These are phyloP conservation scores for Xerus inauris DNA, from an alignment of 2,113 vertebrate genomes.

Conservation along the genomic window DNA sequence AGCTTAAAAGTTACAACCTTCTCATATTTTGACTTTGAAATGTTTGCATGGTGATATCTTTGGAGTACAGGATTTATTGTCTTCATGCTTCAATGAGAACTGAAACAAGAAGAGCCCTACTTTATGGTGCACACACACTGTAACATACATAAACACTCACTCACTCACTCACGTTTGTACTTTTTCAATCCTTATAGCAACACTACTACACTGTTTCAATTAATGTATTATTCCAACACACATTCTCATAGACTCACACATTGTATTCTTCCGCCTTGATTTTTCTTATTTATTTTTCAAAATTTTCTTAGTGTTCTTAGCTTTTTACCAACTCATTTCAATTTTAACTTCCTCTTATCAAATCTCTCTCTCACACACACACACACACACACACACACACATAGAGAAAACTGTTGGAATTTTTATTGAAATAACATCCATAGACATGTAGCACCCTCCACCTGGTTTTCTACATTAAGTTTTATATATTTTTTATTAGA, in stretches of 20 bases:
- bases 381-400: background rate
- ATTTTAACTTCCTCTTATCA: constrained; percentile 47
- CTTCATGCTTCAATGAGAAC: constrained; percentile 48
- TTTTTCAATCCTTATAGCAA: background rate
- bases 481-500: constrained; percentile 42
- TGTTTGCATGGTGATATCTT: background rate
- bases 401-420: background rate
- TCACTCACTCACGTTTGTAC: background rate
- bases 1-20: background rate
- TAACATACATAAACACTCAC: background rate
- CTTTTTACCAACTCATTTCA: background rate
- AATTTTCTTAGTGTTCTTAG: background rate
- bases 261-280: background rate
- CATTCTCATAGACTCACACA: too few species aligned
- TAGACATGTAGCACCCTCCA: background rate
- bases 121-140: background rate
- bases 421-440: constrained; percentile 30
- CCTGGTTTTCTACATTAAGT: constrained; percentile 13
- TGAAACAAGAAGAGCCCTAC: background rate
- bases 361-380: background rate
- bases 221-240: background rate
- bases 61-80: constrained; percentile 13
- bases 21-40: constrained; percentile 45
- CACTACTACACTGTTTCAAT: background rate
- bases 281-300: constrained; percentile 19